Percentiles rank a stretch among this genome's conserved stretches.
phyloP scores from a whole-genome alignment of 2,113 vertebrate genomes.

The Scortum barcoo region DNA sequence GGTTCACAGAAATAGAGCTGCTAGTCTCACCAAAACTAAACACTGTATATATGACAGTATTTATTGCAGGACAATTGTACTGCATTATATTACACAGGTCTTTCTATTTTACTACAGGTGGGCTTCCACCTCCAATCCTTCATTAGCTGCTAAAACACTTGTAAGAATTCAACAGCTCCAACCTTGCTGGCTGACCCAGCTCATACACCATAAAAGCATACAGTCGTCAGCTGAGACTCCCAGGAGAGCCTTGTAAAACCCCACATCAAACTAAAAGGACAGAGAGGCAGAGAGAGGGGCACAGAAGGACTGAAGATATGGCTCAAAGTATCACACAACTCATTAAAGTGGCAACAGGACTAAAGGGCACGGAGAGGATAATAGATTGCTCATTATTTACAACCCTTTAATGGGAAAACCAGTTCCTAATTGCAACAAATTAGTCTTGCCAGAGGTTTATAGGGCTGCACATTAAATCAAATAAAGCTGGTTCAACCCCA shows the following conservation, averaged over 20 bases:
- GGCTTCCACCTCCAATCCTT: not conserved
- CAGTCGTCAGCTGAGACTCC: not conserved
- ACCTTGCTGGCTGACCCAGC: not conserved
- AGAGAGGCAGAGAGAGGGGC: constrained; percentile 1
- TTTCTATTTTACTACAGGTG: not conserved
- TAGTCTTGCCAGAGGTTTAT: constrained; percentile 54
- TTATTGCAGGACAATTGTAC: not conserved
- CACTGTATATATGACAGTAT: not conserved
- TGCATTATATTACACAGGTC: not conserved
- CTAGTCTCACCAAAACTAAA: not conserved
- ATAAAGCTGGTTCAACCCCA: constrained; percentile 3
- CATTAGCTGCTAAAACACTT: not conserved
- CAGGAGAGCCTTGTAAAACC: constrained; percentile 30
- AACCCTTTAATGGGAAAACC: constrained; percentile 62
- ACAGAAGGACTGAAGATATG: not conserved
- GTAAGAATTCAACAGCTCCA: not conserved
- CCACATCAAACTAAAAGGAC: constrained; percentile 29
- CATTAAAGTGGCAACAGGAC: constrained; percentile 55
- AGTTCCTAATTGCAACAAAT: constrained; percentile 71
- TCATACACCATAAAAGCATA: not conserved
- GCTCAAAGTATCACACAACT: constrained; percentile 36
- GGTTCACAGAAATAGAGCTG: not conserved
- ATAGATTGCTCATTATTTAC: constrained; percentile 70
- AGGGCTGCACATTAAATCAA: constrained; percentile 48
- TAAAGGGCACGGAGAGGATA: constrained; percentile 35